Conservation (phyloP, 2,797 vertebrate species). For the Fratercula arctica region DNA sequence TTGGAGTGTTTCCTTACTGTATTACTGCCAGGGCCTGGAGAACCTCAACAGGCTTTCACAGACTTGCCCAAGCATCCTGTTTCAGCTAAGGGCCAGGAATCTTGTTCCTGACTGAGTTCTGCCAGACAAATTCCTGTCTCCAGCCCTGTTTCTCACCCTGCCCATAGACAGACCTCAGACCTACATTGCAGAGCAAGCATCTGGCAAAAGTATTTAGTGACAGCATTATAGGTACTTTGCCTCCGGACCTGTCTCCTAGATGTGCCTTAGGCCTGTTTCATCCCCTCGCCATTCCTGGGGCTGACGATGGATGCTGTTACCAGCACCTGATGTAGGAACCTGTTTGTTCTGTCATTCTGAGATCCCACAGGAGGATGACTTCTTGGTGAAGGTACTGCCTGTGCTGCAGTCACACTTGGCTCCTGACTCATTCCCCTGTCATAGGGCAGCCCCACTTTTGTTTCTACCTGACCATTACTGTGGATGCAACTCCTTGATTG, state of each 20-base stretch:
- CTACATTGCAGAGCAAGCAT: not conserved
- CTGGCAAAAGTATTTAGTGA: not conserved
- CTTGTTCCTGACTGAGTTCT: not conserved
- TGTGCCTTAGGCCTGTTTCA: not conserved
- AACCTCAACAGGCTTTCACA: not conserved
- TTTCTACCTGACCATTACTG: not conserved
- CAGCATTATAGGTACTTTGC: not conserved
- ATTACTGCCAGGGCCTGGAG: not conserved
- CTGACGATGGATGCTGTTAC: not conserved
- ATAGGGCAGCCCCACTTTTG: not conserved
- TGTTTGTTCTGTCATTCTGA: not conserved
- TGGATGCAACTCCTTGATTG: not conserved
- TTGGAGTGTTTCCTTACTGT: not conserved
- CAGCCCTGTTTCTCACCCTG: not conserved
- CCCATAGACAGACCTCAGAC: not conserved
- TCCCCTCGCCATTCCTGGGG: not conserved
- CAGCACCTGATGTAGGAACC: not conserved
- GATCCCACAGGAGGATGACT: not conserved
- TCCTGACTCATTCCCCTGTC: not conserved
- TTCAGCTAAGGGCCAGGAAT: not conserved
- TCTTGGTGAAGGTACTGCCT: not conserved
- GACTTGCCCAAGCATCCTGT: rapidly evolving
- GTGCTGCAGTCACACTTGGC: not conserved
- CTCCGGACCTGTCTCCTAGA: not conserved
- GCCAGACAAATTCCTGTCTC: not conserved